Percentiles rank a stretch among this genome's conserved stretches.
phyloP scores from a whole-genome alignment of 2,888 invertebrate species.

The Eilema sororculum region DNA sequence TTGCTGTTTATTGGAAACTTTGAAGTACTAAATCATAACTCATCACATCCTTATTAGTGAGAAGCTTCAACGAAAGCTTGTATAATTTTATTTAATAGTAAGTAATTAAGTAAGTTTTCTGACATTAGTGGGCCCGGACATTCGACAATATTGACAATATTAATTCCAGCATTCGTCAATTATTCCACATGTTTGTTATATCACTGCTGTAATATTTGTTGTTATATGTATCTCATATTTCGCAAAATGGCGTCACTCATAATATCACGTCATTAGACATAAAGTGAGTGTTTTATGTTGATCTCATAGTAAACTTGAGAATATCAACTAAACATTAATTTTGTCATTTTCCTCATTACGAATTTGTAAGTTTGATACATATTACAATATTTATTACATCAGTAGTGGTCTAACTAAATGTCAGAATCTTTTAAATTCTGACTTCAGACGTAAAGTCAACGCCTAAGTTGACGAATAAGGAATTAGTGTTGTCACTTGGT shows the following conservation, averaged over 20 bases:
- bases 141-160: background rate
- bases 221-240: conserved; percentile 1
- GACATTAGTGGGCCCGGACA: background rate
- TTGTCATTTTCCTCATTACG: background rate
- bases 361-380: background rate
- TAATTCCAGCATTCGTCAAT: background rate
- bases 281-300: background rate
- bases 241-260: background rate
- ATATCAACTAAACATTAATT: conserved; percentile 1
- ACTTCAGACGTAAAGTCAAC: background rate
- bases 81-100: background rate
- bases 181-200: background rate
- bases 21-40: background rate
- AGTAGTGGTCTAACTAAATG: background rate
- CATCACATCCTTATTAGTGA: no score
- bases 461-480: background rate
- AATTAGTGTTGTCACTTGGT: conserved; percentile 8
- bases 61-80: no score
- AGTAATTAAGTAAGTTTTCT: background rate
- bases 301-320: background rate
- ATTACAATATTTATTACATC: background rate
- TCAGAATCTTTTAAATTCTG: background rate
- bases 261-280: background rate
- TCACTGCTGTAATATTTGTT: conserved; percentile 1
- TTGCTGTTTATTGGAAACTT: background rate